A percentile compares a stretch with the other conserved stretches of the same genome.
Evolutionary conservation across 2,888 invertebrate genomes (phyloP).

Genomic region (Platycheirus albimanus): DNA sequence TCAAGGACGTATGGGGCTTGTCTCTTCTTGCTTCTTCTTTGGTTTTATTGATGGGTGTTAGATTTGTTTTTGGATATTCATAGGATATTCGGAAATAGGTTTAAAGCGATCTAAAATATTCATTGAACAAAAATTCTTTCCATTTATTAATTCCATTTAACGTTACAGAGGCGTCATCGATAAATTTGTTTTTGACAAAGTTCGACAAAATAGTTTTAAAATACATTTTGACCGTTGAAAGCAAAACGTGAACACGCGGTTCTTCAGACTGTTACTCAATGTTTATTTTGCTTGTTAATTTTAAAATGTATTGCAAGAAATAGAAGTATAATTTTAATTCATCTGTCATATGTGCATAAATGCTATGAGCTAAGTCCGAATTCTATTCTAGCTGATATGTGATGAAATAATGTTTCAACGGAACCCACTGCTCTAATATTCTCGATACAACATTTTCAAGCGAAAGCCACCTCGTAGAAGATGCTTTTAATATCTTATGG

Average conservation of each 20-base stretch:
- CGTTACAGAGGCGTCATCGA: conserved; percentile 8
- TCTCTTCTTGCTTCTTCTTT: too few relatives aligned
- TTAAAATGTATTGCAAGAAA: conserved; percentile 36
- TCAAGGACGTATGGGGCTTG: too few relatives aligned
- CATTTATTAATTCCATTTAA: too few relatives aligned
- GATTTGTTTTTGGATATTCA: too few relatives aligned
- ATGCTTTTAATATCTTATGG: conserved; percentile 76
- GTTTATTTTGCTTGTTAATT: conserved; percentile 41
- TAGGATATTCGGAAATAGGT: too few relatives aligned
- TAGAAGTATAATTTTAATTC: conserved; percentile 10
- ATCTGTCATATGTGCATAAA: conserved; percentile 3
- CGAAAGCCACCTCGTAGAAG: conserved; percentile 78
- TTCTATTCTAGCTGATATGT: conserved; percentile 7
- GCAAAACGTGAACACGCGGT: conserved; percentile 10
- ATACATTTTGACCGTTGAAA: background rate
- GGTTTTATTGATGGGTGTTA: too few relatives aligned
- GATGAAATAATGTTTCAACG: conserved; percentile 1
- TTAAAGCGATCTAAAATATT: too few relatives aligned
- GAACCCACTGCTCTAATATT: conserved; percentile 8
- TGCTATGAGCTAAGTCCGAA: conserved; percentile 1
- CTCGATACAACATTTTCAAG: conserved; percentile 14
- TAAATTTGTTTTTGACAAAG: conserved; percentile 9
- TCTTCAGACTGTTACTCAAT: conserved; percentile 33
- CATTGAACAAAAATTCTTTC: too few relatives aligned
- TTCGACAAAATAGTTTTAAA: conserved; percentile 10